Conservation (phyloP, 2,797 vertebrate species). For the Amphiprion clarkii region DNA sequence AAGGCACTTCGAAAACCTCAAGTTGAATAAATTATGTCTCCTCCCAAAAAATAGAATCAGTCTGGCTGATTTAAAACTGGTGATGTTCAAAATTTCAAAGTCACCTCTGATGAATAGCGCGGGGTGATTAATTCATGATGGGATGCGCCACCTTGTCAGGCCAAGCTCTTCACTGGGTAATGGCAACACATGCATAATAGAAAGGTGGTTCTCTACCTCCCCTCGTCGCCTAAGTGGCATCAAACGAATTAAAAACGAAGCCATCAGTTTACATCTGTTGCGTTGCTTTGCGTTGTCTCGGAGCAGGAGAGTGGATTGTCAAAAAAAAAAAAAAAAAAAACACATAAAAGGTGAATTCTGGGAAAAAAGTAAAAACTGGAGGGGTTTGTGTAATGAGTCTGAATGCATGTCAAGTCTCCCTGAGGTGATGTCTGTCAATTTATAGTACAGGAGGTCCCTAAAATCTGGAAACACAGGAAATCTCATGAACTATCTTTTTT, state of each 20-base stretch:
- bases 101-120: conserved; percentile 73
- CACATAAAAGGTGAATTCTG: background rate
- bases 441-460: no score
- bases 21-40: conserved; percentile 56
- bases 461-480: no score
- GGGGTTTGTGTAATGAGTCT: background rate
- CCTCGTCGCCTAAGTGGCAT: conserved; percentile 49
- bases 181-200: conserved; percentile 76
- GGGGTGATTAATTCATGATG: conserved; percentile 77
- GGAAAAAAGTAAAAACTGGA: background rate
- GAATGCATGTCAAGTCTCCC: background rate
- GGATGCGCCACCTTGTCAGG: conserved; percentile 69
- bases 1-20: conserved; percentile 26
- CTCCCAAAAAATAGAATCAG: conserved; percentile 12
- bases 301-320: conserved; percentile 10
- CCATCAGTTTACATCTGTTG: conserved; percentile 69
- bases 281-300: conserved; percentile 19
- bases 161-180: conserved; percentile 62
- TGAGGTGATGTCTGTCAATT: background rate
- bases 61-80: conserved; percentile 55
- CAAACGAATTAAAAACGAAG: conserved; percentile 66
- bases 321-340: background rate
- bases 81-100: conserved; percentile 70
- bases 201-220: conserved; percentile 52
- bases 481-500: no score